Evolutionary conservation across 2,113 vertebrate genomes (phyloP).

Genomic region (Hydrochoerus hydrochaeris): DNA sequence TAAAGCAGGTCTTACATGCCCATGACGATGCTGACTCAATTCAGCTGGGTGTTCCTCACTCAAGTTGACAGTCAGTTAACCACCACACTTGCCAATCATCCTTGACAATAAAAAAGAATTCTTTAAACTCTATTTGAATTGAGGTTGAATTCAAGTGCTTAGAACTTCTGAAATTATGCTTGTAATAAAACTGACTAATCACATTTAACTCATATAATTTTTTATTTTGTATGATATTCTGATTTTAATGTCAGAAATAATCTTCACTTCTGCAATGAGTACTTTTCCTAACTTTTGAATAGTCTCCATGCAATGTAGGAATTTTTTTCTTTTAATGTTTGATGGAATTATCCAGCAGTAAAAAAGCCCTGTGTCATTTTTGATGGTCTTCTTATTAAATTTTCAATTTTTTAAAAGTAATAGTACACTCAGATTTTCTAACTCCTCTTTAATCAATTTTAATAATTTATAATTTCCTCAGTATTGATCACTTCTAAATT

Average conservation of each 20-base stretch:
- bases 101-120: background rate
- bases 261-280: background rate
- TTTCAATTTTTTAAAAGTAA: background rate
- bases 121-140: background rate
- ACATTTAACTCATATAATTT: background rate
- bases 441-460: background rate
- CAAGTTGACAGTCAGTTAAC: background rate
- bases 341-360: background rate
- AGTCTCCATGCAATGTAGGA: background rate
- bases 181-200: background rate
- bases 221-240: background rate
- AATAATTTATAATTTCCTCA: background rate
- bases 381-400: background rate
- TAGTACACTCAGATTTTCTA: background rate
- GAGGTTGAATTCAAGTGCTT: background rate
- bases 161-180: accelerated
- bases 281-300: background rate
- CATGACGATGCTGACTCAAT: background rate
- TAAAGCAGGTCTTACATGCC: background rate
- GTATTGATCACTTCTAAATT: background rate
- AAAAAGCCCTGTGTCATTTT: background rate
- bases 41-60: background rate
- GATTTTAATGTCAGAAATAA: background rate
- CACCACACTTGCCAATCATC: background rate
- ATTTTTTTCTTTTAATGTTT: background rate